Evolutionary conservation across 2,113 vertebrate species (phyloP), one percentile per base, ranked within the genome.

Genomic region (Oncorhynchus keta): DNA sequence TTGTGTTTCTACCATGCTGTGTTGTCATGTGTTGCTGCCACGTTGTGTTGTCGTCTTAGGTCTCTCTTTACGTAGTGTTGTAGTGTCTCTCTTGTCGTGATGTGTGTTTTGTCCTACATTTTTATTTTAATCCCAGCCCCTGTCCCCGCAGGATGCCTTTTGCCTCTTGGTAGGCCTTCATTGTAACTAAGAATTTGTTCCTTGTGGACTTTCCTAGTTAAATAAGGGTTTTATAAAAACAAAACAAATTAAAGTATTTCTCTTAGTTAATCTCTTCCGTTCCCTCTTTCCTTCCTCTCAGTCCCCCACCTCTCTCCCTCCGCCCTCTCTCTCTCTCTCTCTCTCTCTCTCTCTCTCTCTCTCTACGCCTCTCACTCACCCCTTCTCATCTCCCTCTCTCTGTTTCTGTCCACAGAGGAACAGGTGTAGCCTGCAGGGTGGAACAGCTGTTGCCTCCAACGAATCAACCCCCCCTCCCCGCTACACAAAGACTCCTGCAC

Each of bases 381-480:
- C 35, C 35, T 35, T 35, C 1, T 35, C 35, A 35, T 69, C 48
- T 45, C 64, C 26, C 26, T 62, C 24, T 55, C 30, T 57, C 26
- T n/a, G 2, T 20, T 55, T 35, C 51, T 73, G n/a, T 28, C 73
- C 73, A n/a, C 55, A 24, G 66, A 79, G 30, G 83, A 83, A 82
- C 84, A 89, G 83, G 73, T 86, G 83, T 70, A 85, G 79, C 68
- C 80, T 78, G 77, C 39, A 82, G 78, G 76, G 69, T 73, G 74
- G 76, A 80, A 82, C 86, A 85, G 84, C 83, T 89, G 88, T 73
- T 84, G 72, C 62, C 62, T 49, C 83, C 81, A 84, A 83, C 83
- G 2, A 75, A 83, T 82, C 76, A 61, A 69, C 22, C 18, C 66
- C 24, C 32, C 3, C 18, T 59, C 26, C n/a, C 51, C 13, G 59